phyloP scores from a whole-genome alignment of 2,797 vertebrate genomes.

The Rachycentron canadum region DNA sequence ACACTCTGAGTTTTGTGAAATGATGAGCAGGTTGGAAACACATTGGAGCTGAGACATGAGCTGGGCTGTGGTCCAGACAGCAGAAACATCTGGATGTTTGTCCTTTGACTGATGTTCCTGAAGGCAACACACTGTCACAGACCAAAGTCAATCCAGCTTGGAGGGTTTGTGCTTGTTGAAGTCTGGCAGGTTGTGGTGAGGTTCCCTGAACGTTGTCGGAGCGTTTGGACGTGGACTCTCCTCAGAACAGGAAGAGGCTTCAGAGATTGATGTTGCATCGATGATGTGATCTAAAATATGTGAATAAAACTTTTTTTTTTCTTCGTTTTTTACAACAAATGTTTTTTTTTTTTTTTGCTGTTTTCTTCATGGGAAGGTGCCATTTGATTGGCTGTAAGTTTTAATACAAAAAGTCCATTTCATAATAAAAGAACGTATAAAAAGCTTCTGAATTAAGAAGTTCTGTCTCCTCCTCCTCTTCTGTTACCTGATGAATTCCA shows the following conservation, averaged over 20 bases:
- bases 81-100: neutral
- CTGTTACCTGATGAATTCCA: neutral
- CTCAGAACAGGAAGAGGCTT: neutral
- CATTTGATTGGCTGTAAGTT: neutral
- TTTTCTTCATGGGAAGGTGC: neutral
- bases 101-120: constrained; percentile 13
- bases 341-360: neutral
- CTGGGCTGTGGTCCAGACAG: constrained; percentile 2
- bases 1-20: neutral
- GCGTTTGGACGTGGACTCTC: neutral
- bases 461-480: neutral
- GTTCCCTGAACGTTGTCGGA: neutral
- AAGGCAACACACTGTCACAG: constrained; percentile 17
- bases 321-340: neutral
- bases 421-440: constrained; percentile 9
- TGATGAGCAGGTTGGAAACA: neutral
- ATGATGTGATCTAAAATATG: constrained; percentile 34
- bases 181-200: neutral
- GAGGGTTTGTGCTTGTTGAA: too few relatives aligned
- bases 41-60: constrained; percentile 13
- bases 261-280: neutral
- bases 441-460: neutral
- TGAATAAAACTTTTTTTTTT: constrained; percentile 30
- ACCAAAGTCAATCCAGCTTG: neutral
- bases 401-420: constrained; percentile 5